phyloP scores from a whole-genome alignment of 2,113 vertebrate species.

The Baryphthengus martii region DNA sequence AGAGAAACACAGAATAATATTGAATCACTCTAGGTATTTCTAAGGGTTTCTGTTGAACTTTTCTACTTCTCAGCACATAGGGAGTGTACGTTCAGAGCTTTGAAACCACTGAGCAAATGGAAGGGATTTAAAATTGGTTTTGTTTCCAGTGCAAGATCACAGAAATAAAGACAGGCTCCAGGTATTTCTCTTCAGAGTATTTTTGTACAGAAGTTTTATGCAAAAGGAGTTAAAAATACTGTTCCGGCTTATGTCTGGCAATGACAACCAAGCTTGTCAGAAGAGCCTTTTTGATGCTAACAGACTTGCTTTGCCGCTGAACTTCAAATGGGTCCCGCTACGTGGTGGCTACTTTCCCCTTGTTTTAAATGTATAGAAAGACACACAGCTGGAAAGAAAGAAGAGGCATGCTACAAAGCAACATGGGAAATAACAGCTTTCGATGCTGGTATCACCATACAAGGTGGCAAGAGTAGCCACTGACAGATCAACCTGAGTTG shows the following conservation, averaged over 20 bases:
- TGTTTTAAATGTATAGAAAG: not conserved
- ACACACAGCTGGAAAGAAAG: not conserved
- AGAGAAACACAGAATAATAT: conserved; percentile 53
- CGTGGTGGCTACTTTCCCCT: not conserved
- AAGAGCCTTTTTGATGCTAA: not conserved
- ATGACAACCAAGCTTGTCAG: not conserved
- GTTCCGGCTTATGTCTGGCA: not conserved
- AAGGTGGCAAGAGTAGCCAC: not conserved
- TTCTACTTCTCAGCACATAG: not conserved
- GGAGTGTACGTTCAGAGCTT: not conserved
- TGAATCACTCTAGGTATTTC: conserved; percentile 50
- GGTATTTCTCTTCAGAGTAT: not conserved
- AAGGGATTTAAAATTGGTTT: conserved; percentile 20
- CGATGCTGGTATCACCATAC: not conserved
- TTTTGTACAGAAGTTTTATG: not conserved
- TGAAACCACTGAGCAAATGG: not conserved
- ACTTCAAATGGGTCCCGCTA: not conserved
- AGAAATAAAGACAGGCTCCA: not conserved
- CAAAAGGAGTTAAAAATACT: not conserved
- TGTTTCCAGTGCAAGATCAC: not conserved
- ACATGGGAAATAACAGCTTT: not conserved
- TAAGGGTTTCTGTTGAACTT: not conserved
- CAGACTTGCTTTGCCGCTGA: not conserved
- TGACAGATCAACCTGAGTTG: not conserved
- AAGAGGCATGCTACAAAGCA: not conserved